Evolutionary conservation across 2,113 vertebrate species (phyloP).

Genomic region (Oxyura jamaicensis): DNA sequence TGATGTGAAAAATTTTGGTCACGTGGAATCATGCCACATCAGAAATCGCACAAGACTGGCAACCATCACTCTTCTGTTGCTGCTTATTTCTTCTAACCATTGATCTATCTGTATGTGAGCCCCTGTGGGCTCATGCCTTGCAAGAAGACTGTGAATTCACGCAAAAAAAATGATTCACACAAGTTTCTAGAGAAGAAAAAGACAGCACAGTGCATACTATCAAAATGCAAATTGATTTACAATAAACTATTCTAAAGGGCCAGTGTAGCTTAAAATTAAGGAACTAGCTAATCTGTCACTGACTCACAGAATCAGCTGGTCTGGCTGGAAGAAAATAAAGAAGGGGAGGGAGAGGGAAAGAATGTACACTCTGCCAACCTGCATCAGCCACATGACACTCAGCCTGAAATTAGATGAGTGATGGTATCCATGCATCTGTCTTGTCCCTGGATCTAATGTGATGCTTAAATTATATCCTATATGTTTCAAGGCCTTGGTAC

Average conservation of each 20-base stretch:
- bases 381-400: neutral
- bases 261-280: neutral
- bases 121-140: neutral
- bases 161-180: neutral
- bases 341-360: neutral
- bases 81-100: neutral
- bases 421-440: fast-evolving
- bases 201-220: neutral
- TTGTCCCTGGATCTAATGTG: neutral
- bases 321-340: neutral
- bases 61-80: neutral
- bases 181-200: neutral
- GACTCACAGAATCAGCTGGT: neutral
- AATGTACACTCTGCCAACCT: neutral
- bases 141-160: neutral
- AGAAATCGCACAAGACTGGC: neutral
- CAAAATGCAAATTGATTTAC: neutral
- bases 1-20: neutral
- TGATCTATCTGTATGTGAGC: neutral
- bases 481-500: neutral
- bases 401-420: neutral
- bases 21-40: neutral
- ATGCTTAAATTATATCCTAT: neutral
- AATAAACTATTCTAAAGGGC: neutral
- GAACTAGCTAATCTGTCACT: neutral